Evolutionary conservation across 2,888 invertebrate species (phyloP).

Genomic region (Drosophila meridiana): DNA sequence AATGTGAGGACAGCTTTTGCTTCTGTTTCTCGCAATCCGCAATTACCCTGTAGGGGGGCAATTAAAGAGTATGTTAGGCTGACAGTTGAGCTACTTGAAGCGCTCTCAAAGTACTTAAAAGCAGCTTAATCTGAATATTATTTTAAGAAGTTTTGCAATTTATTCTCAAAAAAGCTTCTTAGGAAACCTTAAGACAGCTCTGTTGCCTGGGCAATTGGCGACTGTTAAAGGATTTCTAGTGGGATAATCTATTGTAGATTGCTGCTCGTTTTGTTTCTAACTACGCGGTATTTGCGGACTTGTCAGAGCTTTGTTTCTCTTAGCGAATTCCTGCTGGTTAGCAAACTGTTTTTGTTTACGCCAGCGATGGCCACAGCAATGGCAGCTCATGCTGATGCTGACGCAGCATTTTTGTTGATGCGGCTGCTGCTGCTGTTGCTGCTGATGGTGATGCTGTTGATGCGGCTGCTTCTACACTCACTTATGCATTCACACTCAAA

Average conservation of each 20-base stretch:
- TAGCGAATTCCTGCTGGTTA: conserved; percentile 21
- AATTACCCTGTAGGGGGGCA: conserved; percentile 32
- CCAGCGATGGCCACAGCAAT: conserved; percentile 46
- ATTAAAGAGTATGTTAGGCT: not conserved
- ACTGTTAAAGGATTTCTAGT: not conserved
- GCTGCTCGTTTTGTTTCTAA: not conserved
- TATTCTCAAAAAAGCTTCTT: not conserved
- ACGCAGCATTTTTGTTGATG: conserved; percentile 45
- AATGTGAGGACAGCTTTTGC: conserved; percentile 51
- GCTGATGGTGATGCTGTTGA: conserved; percentile 17
- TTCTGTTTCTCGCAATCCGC: conserved; percentile 25
- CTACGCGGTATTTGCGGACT: conserved; percentile 7
- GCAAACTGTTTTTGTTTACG: conserved; percentile 57
- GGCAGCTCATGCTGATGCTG: conserved; percentile 44
- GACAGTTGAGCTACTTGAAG: not conserved
- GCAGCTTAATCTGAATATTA: not conserved
- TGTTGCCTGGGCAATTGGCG: not conserved
- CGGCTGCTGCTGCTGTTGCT: conserved; percentile 10
- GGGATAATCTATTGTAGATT: not conserved
- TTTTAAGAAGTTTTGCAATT: not conserved
- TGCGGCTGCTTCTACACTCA: conserved; percentile 45
- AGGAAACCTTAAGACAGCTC: not conserved
- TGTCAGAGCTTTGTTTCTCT: not conserved
- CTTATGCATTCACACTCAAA: conserved; percentile 75
- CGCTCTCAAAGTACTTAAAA: too few relatives aligned